Evolutionary conservation across 2,888 invertebrate species (phyloP), one percentile per base, ranked within the genome.

Genomic region (Agelastica alni): DNA sequence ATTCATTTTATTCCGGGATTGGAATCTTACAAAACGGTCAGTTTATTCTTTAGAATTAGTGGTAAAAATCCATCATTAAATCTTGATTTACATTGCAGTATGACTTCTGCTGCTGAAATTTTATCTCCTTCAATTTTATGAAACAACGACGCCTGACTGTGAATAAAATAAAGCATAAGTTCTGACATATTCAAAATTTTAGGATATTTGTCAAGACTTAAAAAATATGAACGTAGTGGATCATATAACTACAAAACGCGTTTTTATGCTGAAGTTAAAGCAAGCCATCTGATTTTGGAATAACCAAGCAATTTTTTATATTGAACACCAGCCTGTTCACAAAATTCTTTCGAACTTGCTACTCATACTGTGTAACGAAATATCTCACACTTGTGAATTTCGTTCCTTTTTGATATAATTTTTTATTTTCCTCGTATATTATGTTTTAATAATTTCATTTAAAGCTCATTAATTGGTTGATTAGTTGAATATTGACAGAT

Each of bases 281-380:
- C 61, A 45, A 67, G 57, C 60, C 66, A 68, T 58, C 64, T 61
- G 9, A 57, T 53, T 60, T 63, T 66, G 28, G 60, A 61, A 61
- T 60, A 63, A 22, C 63, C 59, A 12, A 66, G 45, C 6, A 65
- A 57, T 53, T 63, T 62, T 56, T 63, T 63, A 37, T 62, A 65
- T 59, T 66, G 46, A 51, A 59, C 45, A 49, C 49, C 45, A 7
- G 60, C 59, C 32, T 57, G 57, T 56, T 59, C 61, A 54, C 64
- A 67, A 61, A 65, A 58, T 53, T 62, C 26, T 63, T 65, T 58
- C n/a, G n/a, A n/a, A n/a, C n/a, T n/a, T n/a, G n/a, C n/a, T n/a
- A n/a, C n/a, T n/a, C n/a, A n/a, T n/a, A n/a, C n/a, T n/a, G n/a
- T n/a, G n/a, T n/a, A n/a, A n/a, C n/a, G n/a, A n/a, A n/a, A n/a